A percentile compares a stretch with the other conserved stretches of the same genome.
These are phyloP conservation scores for Lepisosteus oculatus DNA, from an alignment of 2,113 vertebrate species.

Conservation along the genomic window DNA sequence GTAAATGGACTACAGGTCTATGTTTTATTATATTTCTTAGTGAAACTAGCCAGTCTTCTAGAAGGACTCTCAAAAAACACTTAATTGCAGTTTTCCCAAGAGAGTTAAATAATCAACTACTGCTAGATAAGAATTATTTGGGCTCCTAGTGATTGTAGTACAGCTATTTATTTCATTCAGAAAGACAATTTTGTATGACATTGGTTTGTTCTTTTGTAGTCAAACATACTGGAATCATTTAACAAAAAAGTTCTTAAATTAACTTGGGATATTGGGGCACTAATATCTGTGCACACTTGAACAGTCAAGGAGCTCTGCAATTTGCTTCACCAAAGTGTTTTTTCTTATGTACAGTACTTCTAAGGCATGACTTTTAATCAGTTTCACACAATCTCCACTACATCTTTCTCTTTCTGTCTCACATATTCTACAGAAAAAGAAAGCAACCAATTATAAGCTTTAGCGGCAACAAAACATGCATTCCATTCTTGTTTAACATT, in stretches of 20 bases:
- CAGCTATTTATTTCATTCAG: slow-evolving; percentile 33
- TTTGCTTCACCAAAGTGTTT: not conserved
- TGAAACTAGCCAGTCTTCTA: too few relatives aligned
- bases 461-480: too few relatives aligned
- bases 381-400: too few relatives aligned
- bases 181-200: slow-evolving; percentile 29
- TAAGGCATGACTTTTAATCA: too few relatives aligned
- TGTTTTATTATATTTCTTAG: not conserved
- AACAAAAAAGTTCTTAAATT: slow-evolving; percentile 45
- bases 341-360: too few relatives aligned
- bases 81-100: slow-evolving; percentile 24
- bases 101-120: slow-evolving; percentile 23
- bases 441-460: too few relatives aligned
- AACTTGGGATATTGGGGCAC: slow-evolving; percentile 12
- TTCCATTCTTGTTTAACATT: too few relatives aligned
- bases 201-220: slow-evolving; percentile 14
- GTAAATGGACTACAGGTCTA: too few relatives aligned
- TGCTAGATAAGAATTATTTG: slow-evolving; percentile 24
- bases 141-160: slow-evolving; percentile 34
- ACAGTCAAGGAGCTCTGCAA: slow-evolving; percentile 11
- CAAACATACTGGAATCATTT: slow-evolving; percentile 4
- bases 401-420: too few relatives aligned
- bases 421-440: too few relatives aligned
- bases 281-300: not conserved
- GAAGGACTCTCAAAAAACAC: not conserved